Percentiles rank a stretch among this genome's conserved stretches.
phyloP scores from a whole-genome alignment of 2,888 invertebrate genomes.

The Dinocampus coccinellae region DNA sequence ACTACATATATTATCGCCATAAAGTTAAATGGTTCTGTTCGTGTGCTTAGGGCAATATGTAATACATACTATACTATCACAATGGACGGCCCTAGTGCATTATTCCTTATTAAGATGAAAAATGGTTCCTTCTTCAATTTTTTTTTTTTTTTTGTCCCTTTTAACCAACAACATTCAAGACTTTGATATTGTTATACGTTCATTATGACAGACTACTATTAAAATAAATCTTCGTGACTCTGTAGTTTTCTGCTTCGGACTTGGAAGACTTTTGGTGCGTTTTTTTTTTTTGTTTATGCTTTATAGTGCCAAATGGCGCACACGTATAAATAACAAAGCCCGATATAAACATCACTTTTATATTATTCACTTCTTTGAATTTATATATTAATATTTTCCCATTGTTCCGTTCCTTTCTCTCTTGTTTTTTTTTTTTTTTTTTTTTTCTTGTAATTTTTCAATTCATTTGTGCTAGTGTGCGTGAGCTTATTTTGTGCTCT shows the following conservation, averaged over 20 bases:
- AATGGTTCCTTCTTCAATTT: conserved; percentile 42
- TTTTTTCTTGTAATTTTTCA: conserved; percentile 6
- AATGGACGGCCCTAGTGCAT: conserved; percentile 56
- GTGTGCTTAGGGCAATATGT: conserved; percentile 57
- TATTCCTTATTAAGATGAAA: conserved; percentile 39
- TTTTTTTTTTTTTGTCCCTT: conserved; percentile 12
- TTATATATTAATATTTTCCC: no score
- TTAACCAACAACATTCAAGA: conserved; percentile 19
- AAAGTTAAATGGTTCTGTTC: conserved; percentile 35
- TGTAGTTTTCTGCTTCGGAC: conserved; percentile 23
- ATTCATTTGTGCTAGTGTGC: conserved; percentile 41
- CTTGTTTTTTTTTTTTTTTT: conserved; percentile 13
- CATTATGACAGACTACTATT: conserved; percentile 18
- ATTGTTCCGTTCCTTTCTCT: no score
- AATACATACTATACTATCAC: conserved; percentile 62
- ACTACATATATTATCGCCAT: conserved; percentile 24
- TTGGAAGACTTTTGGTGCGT: conserved; percentile 44
- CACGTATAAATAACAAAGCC: conserved; percentile 20
- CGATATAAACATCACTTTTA: not conserved
- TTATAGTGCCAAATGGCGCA: no score
- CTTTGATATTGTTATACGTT: conserved; percentile 2
- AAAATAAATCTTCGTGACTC: conserved; percentile 12
- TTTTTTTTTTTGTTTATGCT: not conserved
- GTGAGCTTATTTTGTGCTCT: conserved; percentile 31
- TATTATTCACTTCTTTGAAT: no score